phyloP scores from a whole-genome alignment of 2,113 vertebrate species.

The Cyprinodon tularosa region DNA sequence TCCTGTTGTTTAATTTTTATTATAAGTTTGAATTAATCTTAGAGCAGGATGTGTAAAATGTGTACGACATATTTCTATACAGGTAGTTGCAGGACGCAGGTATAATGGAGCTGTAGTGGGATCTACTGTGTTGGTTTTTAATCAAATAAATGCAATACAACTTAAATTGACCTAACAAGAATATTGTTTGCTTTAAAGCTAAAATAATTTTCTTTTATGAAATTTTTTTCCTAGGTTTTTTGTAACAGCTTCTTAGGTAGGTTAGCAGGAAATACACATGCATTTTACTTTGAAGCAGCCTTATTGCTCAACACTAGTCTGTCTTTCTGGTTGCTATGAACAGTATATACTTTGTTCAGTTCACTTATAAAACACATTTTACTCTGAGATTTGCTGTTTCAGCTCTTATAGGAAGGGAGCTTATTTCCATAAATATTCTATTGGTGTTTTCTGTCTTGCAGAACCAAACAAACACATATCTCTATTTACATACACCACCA shows the following conservation, averaged over 20 bases:
- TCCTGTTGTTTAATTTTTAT: no score
- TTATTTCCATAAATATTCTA: neutral
- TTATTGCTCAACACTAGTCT: neutral
- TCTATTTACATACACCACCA: neutral
- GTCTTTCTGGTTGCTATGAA: neutral
- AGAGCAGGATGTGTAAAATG: no score
- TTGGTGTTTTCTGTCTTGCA: neutral
- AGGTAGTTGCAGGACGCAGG: no score
- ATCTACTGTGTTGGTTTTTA: neutral
- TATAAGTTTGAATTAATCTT: no score
- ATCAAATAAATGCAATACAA: no score
- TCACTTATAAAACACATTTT: neutral
- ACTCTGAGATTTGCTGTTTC: conserved; percentile 1
- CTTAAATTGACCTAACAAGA: neutral
- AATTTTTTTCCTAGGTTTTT: neutral
- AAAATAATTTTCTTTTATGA: neutral
- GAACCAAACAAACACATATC: neutral
- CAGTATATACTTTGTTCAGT: neutral
- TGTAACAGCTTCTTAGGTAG: neutral
- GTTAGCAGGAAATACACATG: neutral
- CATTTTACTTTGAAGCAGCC: neutral
- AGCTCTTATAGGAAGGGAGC: neutral
- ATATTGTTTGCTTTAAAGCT: neutral
- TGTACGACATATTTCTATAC: no score
- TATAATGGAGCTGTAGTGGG: neutral